These are phyloP conservation scores for Elachura formosa DNA, from an alignment of 2,113 vertebrate genomes.

Conservation along the genomic window DNA sequence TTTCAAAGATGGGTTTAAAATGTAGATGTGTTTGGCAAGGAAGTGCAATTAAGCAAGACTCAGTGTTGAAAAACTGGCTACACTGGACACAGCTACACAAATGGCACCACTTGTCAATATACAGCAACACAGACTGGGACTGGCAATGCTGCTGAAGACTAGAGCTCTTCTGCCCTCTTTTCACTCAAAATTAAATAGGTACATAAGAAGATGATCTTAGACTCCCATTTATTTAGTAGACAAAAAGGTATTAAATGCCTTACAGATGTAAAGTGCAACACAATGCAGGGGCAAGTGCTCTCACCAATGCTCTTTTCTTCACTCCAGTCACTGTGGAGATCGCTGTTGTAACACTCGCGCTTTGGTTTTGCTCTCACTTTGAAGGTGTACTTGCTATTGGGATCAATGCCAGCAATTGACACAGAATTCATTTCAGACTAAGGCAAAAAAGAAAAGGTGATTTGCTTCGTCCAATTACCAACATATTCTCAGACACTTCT, in stretches of 20 bases:
- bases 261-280: neutral
- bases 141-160: neutral
- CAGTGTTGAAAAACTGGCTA: neutral
- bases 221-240: neutral
- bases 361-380: conserved; percentile 40
- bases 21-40: neutral
- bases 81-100: neutral
- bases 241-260: neutral
- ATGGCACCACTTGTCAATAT: neutral
- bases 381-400: neutral
- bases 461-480: neutral
- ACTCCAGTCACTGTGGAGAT: conserved; percentile 60
- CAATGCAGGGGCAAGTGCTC: neutral
- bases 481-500: neutral
- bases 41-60: neutral
- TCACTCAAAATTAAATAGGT: neutral
- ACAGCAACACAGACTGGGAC: neutral
- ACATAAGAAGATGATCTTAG: neutral
- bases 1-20: neutral
- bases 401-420: neutral
- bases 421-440: neutral
- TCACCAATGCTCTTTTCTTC: conserved; percentile 41
- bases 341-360: neutral
- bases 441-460: neutral
- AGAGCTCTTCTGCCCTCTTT: neutral